These are phyloP conservation scores for Neoaliturus tenellus DNA, from an alignment of 2,888 invertebrate genomes.

Conservation along the genomic window DNA sequence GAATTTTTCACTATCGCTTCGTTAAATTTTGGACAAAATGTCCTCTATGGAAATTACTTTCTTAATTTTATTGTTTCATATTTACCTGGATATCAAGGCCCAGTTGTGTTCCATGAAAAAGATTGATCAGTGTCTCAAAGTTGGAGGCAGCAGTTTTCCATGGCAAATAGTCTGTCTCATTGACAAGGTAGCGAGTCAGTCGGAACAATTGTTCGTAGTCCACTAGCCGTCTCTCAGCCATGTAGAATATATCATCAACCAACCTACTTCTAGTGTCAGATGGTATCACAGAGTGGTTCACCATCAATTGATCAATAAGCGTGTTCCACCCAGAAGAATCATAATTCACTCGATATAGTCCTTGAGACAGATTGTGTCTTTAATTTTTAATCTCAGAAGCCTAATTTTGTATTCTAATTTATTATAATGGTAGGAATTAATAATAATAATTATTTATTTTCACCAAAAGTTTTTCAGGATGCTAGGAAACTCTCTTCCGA, in stretches of 20 bases:
- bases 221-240: conserved; percentile 77
- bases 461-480: no score
- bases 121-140: background rate
- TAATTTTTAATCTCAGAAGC: no score
- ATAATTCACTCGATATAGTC: conserved; percentile 85
- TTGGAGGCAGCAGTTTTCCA: conserved; percentile 73
- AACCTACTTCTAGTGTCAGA: conserved; percentile 80
- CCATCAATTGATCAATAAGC: conserved; percentile 78
- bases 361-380: conserved; percentile 27
- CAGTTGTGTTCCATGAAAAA: conserved; percentile 2
- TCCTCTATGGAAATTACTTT: no score
- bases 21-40: no score
- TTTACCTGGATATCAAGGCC: background rate
- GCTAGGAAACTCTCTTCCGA: no score
- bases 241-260: conserved; percentile 83
- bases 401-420: no score
- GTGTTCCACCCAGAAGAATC: conserved; percentile 81
- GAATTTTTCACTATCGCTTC: no score
- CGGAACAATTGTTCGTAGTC: conserved; percentile 79
- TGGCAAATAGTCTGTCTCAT: conserved; percentile 80
- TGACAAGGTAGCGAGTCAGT: conserved; percentile 78
- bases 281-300: conserved; percentile 74
- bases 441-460: no score
- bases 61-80: background rate
- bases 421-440: no score